Base-by-base conservation (phyloP, 2,113 vertebrate species). In the Xiphias gladius region DNA sequence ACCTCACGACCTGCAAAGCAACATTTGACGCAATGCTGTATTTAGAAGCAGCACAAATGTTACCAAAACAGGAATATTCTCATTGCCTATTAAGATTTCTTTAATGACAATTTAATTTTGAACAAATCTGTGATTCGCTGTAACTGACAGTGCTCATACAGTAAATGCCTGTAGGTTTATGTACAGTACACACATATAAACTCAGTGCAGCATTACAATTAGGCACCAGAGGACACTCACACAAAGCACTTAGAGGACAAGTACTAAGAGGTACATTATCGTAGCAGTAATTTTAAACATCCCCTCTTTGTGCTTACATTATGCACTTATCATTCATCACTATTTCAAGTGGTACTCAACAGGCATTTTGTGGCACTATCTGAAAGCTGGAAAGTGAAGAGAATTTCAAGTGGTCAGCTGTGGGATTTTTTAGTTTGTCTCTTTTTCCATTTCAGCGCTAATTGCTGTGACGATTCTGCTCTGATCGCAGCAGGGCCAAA, bases 321-420 rank as follows among this genome's bases (percentile, higher is more conserved):
- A 79, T 67, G 67, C 58, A 83, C 89, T 91, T 67, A 75, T 83
- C 79, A 66, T 70, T 74, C 78, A 84, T 88, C 79, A 82, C 24
- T 13, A 63, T 41, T 86, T 76, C 24, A 57, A 68, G 73, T 65
- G 71, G 71, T 67, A 22, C 74, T 83, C 48, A 17, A 43, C 66
- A 9, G 52, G 20, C 72, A 30, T 82, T 57, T 54, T 73, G 74
- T 72, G 73, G 77, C 43, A 73, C 11, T 10, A 65, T 30, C 13
- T 64, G 26, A 79, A 39, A 62, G 67, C 67, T 63, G 64, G 28
- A 77, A 67, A 86, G 62, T 67, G 54, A 75, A 59, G 55, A 86
- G 46, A 72, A 79, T 43, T 66, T 4, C 17, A 66, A 85, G 79
- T 73, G 43, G 64, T 41, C 11, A 20, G 5, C 50, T 30, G 4